Evolutionary conservation across 1,140 invertebrate species (phyloP).

Genomic region (Lasioglossum baleicum): DNA sequence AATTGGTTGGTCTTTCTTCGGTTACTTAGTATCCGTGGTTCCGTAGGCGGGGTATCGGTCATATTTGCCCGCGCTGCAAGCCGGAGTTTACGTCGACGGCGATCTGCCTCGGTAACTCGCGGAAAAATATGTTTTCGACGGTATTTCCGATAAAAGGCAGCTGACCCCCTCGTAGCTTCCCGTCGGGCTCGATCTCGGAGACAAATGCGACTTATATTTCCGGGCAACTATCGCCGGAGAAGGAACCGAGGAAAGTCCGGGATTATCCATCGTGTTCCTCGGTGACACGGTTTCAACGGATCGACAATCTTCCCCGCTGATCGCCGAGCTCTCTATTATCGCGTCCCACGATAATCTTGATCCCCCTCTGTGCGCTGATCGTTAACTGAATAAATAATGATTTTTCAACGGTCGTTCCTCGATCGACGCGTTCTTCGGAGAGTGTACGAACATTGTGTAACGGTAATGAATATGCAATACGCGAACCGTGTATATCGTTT

Average conservation of each 20-base stretch:
- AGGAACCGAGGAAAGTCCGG: constrained; percentile 13
- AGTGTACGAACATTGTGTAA: too few species aligned
- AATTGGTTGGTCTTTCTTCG: too few species aligned
- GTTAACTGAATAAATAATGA: background rate
- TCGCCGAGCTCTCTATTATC: background rate
- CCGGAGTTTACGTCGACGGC: background rate
- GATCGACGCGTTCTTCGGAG: background rate
- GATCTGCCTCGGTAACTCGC: background rate
- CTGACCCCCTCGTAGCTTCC: constrained; percentile 13
- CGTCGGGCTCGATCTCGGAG: constrained; percentile 11
- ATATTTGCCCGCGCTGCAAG: background rate
- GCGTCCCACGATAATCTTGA: background rate
- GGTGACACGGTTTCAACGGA: background rate
- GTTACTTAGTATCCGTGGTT: background rate
- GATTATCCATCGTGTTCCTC: background rate
- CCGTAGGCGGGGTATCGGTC: background rate
- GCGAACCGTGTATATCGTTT: background rate
- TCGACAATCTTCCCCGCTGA: background rate
- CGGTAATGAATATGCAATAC: constrained; percentile 1
- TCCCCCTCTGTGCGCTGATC: background rate
- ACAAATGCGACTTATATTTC: constrained; percentile 36
- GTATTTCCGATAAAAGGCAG: constrained; percentile 53
- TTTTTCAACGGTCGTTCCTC: background rate
- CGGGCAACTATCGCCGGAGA: constrained; percentile 12
- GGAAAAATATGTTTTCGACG: constrained; percentile 59